Base-by-base conservation (phyloP, 1,140 invertebrate genomes). In the Riptortus pedestris region DNA sequence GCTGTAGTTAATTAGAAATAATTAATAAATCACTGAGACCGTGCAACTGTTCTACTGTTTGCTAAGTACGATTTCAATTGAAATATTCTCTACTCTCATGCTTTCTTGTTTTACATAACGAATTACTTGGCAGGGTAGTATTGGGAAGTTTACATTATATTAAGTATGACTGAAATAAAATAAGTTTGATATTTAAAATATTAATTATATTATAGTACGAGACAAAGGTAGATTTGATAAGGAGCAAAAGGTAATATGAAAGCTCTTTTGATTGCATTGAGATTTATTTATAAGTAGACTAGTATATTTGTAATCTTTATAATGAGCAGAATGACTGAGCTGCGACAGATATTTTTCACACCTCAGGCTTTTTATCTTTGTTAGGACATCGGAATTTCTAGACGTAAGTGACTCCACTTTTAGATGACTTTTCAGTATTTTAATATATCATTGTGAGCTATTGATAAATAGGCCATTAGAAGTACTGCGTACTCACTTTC, bases 101-200 rank as follows among this genome's bases (percentile, higher is more conserved):
- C 62, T 52, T 63, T 63, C 62, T 63, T 52, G 47, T 63, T 63
- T 63, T 63, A 33, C 48, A 11, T 63, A 29, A 48, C 45, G 48
- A 43, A 12, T 27, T 33, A 28, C 48, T 52, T 63, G 33, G 27
- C 16, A 52, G 48, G 62, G 43, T 47, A 55, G 16, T 51, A 29
- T 52, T 18, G 43, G 62, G 27, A 63, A 47, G 16, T 52, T 63
- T 18, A n/a, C 18, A 26, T 51, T 26, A 52, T 26, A 52, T 4
- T 51, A 48, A 63, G 27, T 51, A 63, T 52, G 62, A 63, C 62
- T 63, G 62, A 63, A 63, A 43, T 61, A 43, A 61, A 61, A n/a
- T 45, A 43, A 55, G 51, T 55, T 55, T 55, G 51, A 55, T 55
- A 55, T 55, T 55, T 55, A 55, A 55, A 52, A 26, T 24, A 55